Percentiles rank a stretch among this genome's conserved stretches.
These are phyloP conservation scores for Heterocephalus glaber DNA, from an alignment of 2,113 vertebrate species.

Conservation along the genomic window DNA sequence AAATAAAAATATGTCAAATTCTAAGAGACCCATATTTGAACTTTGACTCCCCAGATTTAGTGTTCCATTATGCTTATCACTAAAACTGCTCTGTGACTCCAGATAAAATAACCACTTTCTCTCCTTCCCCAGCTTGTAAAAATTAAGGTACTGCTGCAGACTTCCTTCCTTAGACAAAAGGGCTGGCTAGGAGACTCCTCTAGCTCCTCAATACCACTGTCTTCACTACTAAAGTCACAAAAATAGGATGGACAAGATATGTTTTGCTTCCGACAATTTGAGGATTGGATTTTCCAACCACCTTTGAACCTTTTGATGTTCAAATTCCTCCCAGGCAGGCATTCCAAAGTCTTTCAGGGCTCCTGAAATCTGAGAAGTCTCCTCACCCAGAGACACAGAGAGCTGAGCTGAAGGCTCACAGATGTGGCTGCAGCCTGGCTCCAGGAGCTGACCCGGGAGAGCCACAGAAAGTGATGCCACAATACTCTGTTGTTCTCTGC, in stretches of 20 bases:
- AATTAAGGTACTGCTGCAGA: constrained; percentile 35
- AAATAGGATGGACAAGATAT: constrained; percentile 59
- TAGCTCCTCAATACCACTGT: neutral
- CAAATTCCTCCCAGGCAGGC: constrained; percentile 76
- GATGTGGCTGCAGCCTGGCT: constrained; percentile 70
- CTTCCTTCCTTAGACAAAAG: constrained; percentile 33
- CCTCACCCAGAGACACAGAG: constrained; percentile 43
- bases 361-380: constrained; percentile 82
- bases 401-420: constrained; percentile 71
- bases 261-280: constrained; percentile 71
- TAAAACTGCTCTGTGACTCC: constrained; percentile 44
- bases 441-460: neutral
- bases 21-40: constrained; percentile 65
- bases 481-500: neutral
- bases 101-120: constrained; percentile 49
- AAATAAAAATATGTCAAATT: constrained; percentile 76
- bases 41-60: constrained; percentile 59
- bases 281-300: constrained; percentile 75
- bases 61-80: constrained; percentile 62
- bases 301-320: constrained; percentile 80
- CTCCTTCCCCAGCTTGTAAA: constrained; percentile 45
- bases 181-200: neutral
- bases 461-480: neutral
- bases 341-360: constrained; percentile 74
- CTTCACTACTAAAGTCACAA: constrained; percentile 50